Conservation (phyloP, 2,888 invertebrate genomes). For the Yponomeuta sedellus region DNA sequence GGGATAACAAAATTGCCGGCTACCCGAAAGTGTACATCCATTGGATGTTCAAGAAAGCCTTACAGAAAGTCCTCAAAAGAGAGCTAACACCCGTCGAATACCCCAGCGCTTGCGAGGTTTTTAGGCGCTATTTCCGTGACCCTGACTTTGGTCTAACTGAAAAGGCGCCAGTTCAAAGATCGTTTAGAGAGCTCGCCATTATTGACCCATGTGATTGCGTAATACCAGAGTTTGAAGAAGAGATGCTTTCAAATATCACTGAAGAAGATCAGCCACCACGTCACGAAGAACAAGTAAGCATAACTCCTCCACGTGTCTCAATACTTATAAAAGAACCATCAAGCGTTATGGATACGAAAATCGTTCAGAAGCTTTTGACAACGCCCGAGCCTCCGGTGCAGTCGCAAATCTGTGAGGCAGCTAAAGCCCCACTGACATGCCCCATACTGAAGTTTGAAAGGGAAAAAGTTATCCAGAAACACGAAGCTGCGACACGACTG, state of each 20-base stretch:
- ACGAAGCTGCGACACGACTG: slow-evolving; percentile 54
- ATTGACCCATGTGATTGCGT: slow-evolving; percentile 55
- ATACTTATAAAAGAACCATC: neutral
- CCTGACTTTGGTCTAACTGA: slow-evolving; percentile 58
- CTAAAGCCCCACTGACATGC: slow-evolving; percentile 50
- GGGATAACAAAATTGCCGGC: slow-evolving; percentile 48
- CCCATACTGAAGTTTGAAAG: slow-evolving; percentile 50
- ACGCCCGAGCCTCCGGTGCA: slow-evolving; percentile 29
- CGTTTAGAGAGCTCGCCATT: slow-evolving; percentile 34
- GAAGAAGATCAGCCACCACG: slow-evolving; percentile 26
- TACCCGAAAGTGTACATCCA: slow-evolving; percentile 43
- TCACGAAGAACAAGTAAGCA: neutral
- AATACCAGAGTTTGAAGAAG: slow-evolving; percentile 46
- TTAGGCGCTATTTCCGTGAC: slow-evolving; percentile 50
- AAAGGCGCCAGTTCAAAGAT: slow-evolving; percentile 34
- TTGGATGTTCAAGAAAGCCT: slow-evolving; percentile 65
- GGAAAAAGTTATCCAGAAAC: slow-evolving; percentile 41
- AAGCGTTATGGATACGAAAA: neutral
- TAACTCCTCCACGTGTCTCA: neutral
- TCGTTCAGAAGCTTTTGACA: slow-evolving; percentile 36
- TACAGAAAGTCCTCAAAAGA: slow-evolving; percentile 43
- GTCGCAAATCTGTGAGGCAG: slow-evolving; percentile 51
- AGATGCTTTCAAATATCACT: slow-evolving; percentile 20
- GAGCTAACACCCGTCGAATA: slow-evolving; percentile 36
- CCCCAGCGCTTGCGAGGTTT: slow-evolving; percentile 32